Conservation (phyloP, 2,888 invertebrate genomes). For the Phymatocera aterrima region DNA sequence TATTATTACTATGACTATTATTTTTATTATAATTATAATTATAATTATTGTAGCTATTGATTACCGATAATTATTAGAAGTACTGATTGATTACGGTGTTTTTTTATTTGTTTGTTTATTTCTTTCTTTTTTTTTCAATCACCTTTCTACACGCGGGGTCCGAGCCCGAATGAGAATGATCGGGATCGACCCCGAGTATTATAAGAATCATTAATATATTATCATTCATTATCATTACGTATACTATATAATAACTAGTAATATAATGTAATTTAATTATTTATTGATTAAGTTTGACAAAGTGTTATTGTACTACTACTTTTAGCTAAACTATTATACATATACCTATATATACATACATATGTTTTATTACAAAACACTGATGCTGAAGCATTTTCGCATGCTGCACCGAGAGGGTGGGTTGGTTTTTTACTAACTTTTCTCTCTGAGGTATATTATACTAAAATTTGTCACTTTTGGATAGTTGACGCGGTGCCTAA, state of each 20-base stretch:
- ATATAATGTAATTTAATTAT: constrained; percentile 75
- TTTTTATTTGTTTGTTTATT: neutral
- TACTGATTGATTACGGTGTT: constrained; percentile 36
- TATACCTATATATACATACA: constrained; percentile 11
- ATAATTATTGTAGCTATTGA: constrained; percentile 23
- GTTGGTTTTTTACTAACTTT: too few species aligned
- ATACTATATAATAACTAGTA: constrained; percentile 73
- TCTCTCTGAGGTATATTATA: neutral
- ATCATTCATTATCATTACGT: constrained; percentile 73
- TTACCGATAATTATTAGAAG: constrained; percentile 33
- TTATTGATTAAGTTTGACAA: constrained; percentile 73
- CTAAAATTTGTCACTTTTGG: neutral
- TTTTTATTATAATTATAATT: constrained; percentile 45
- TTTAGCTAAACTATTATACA: too few species aligned
- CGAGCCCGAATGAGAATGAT: constrained; percentile 45
- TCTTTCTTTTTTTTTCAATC: constrained; percentile 3
- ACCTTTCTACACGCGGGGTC: constrained; percentile 46
- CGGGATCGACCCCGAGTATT: constrained; percentile 66
- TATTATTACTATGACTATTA: constrained; percentile 2
- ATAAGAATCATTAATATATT: constrained; percentile 75
- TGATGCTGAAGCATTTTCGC: constrained; percentile 48
- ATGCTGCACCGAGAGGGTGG: too few species aligned
- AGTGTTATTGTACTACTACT: constrained; percentile 69
- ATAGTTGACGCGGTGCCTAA: constrained; percentile 33
- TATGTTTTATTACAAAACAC: constrained; percentile 49